These are phyloP conservation scores for Heliothis virescens DNA, from an alignment of 1,140 invertebrate genomes.

Conservation along the genomic window DNA sequence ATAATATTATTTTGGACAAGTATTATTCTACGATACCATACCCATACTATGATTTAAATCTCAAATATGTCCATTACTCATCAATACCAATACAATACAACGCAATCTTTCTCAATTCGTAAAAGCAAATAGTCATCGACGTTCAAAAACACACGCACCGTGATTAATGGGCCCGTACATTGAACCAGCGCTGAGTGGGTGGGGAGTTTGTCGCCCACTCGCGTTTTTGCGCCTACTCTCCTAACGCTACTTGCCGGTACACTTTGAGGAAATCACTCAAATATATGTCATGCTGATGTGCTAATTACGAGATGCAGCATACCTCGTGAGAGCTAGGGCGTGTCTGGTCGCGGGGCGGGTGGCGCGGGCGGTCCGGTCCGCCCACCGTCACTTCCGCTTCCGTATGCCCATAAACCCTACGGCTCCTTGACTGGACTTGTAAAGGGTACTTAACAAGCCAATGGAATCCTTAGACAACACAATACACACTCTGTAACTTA, in stretches of 20 bases:
- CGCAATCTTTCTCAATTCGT: slow-evolving; percentile 2
- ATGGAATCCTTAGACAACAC: not conserved
- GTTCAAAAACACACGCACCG: slow-evolving; percentile 20
- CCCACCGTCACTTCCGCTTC: slow-evolving; percentile 83
- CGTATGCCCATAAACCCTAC: slow-evolving; percentile 63
- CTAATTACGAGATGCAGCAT: slow-evolving; percentile 77
- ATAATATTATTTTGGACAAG: no score
- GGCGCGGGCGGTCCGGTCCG: slow-evolving; percentile 78
- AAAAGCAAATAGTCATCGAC: not conserved
- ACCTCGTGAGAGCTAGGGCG: slow-evolving; percentile 74
- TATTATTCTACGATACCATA: no score
- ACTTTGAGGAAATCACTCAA: slow-evolving; percentile 9
- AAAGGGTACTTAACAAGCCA: not conserved
- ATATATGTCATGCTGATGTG: slow-evolving; percentile 45
- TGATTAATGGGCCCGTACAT: slow-evolving; percentile 45
- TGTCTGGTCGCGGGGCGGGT: slow-evolving; percentile 76
- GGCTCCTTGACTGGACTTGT: slow-evolving; percentile 6
- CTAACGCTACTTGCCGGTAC: not conserved
- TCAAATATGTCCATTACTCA: not conserved
- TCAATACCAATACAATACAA: not conserved
- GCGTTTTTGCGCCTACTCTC: slow-evolving; percentile 13
- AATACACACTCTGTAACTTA: not conserved
- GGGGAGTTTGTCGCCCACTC: slow-evolving; percentile 38
- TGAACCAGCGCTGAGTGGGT: slow-evolving; percentile 33
- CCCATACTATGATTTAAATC: not conserved